Evolutionary conservation across 2,888 invertebrate species (phyloP).

Genomic region (Papilio protenor): DNA sequence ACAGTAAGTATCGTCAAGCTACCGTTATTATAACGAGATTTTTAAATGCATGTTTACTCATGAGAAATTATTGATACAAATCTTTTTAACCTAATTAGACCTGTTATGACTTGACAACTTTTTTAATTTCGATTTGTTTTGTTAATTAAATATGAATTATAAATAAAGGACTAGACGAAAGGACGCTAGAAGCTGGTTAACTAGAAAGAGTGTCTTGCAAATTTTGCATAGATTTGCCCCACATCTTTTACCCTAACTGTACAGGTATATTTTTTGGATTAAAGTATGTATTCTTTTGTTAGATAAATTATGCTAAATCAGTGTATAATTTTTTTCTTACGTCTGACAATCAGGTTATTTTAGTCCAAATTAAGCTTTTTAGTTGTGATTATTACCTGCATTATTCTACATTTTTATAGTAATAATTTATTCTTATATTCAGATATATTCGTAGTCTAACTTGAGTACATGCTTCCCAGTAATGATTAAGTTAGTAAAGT

Average conservation of each 20-base stretch:
- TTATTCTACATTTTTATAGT: neutral
- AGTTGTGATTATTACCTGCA: neutral
- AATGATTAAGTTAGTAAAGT: slow-evolving; percentile 29
- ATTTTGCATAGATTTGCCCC: too few relatives aligned
- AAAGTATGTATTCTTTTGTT: too few relatives aligned
- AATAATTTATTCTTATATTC: neutral
- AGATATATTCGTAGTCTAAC: neutral
- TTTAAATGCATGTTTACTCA: neutral
- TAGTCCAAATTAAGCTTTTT: neutral
- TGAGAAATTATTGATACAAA: neutral
- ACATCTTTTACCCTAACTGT: too few relatives aligned
- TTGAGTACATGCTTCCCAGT: neutral
- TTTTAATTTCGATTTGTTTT: neutral
- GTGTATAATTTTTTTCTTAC: too few relatives aligned
- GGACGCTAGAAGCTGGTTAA: too few relatives aligned
- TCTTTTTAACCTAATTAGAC: neutral
- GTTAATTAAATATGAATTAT: too few relatives aligned
- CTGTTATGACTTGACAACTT: neutral
- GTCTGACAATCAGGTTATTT: too few relatives aligned
- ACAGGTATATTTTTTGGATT: too few relatives aligned
- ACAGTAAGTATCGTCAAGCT: neutral
- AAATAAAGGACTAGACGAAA: too few relatives aligned
- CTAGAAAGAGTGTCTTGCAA: too few relatives aligned
- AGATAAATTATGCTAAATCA: too few relatives aligned
- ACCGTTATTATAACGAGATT: neutral